phyloP scores from a whole-genome alignment of 2,888 invertebrate genomes.

The Eupeodes luniger region DNA sequence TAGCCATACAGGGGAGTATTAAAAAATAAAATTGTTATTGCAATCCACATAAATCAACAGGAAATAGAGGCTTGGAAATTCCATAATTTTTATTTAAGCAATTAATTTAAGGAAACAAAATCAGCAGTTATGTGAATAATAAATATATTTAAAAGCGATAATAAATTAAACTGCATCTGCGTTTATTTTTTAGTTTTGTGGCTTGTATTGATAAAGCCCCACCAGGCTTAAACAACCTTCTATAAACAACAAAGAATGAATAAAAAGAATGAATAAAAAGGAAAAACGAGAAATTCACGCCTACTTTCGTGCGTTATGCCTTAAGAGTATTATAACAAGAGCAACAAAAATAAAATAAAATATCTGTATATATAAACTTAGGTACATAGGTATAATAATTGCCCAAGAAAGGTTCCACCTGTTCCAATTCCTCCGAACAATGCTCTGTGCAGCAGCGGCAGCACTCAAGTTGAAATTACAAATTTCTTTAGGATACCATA shows the following conservation, averaged over 20 bases:
- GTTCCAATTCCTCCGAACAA: slow-evolving; percentile 51
- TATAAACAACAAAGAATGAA: not conserved
- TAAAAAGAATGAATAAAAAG: not conserved
- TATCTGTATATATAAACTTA: not conserved
- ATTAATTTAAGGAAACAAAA: slow-evolving; percentile 53
- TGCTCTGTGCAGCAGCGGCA: not conserved
- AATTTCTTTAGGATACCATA: slow-evolving; percentile 54
- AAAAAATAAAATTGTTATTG: slow-evolving; percentile 16
- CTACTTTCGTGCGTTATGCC: slow-evolving; percentile 48
- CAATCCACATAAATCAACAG: slow-evolving; percentile 42
- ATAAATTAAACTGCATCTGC: slow-evolving; percentile 55
- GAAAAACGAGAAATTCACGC: slow-evolving; percentile 7
- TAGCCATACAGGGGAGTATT: not conserved
- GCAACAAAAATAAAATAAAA: slow-evolving; percentile 4
- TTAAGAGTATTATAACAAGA: slow-evolving; percentile 9
- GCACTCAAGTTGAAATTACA: slow-evolving; percentile 52
- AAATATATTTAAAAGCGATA: slow-evolving; percentile 38
- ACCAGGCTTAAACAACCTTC: not conserved
- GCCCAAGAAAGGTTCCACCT: slow-evolving; percentile 61
- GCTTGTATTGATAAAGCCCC: not conserved
- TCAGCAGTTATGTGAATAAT: slow-evolving; percentile 43
- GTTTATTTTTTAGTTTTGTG: not conserved
- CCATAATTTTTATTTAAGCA: slow-evolving; percentile 35
- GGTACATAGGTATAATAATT: slow-evolving; percentile 1
- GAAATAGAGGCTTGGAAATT: slow-evolving; percentile 22